A percentile compares a stretch with the other conserved stretches of the same genome.
Evolutionary conservation across 2,888 invertebrate species (phyloP).

Genomic region (Platycnemis pennipes): DNA sequence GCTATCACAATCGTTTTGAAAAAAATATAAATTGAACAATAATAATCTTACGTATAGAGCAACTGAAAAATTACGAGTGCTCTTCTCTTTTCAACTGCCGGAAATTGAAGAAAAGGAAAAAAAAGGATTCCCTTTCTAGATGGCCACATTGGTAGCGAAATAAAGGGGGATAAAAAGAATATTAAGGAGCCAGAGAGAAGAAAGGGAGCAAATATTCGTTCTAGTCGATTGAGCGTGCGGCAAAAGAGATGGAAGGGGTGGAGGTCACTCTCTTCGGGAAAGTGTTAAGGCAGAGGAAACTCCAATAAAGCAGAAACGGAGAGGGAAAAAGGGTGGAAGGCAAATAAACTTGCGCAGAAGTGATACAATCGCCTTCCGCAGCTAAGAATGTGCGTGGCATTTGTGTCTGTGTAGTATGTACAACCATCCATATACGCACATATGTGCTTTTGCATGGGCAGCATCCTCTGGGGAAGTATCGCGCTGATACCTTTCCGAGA

Average conservation of each 20-base stretch:
- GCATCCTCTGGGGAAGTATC: background rate
- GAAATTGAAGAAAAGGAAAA: background rate
- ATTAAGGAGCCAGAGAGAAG: background rate
- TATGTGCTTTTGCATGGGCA: background rate
- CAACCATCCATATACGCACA: background rate
- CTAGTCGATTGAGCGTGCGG: background rate
- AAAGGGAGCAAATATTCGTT: background rate
- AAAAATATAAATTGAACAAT: no score
- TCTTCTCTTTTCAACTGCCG: no score
- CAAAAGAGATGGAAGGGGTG: background rate
- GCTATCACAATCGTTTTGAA: no score
- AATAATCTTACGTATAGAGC: no score
- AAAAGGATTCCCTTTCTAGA: background rate
- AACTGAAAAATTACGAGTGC: no score
- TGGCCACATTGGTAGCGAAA: background rate
- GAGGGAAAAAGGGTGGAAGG: background rate
- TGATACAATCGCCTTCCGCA: background rate
- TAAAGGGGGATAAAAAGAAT: background rate
- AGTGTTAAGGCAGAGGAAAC: slow-evolving; percentile 31
- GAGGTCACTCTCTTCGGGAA: background rate
- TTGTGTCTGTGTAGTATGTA: background rate
- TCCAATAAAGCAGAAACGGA: slow-evolving; percentile 7
- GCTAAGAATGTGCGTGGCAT: background rate
- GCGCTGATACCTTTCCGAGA: background rate
- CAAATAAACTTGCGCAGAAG: background rate